Conservation (phyloP, 2,888 invertebrate genomes). For the Mellilla xanthometata region DNA sequence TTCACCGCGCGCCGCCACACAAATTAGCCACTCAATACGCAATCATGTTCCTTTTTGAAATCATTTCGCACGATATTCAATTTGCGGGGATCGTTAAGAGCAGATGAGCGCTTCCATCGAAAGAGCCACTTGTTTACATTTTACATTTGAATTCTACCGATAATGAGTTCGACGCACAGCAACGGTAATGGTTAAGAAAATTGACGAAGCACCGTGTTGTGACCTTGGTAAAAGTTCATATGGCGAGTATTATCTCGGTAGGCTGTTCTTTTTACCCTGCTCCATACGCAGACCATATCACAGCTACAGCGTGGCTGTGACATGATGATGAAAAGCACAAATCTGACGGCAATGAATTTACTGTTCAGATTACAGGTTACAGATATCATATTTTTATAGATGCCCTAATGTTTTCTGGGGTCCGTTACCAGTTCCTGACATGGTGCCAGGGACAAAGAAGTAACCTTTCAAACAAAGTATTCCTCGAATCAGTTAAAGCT, state of each 20-base stretch:
- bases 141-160: conserved; percentile 37
- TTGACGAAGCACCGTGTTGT: conserved; percentile 5
- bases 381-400: too few relatives aligned
- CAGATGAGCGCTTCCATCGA: conserved; percentile 22
- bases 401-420: too few relatives aligned
- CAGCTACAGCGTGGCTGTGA: too few relatives aligned
- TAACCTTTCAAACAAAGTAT: too few relatives aligned
- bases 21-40: conserved; percentile 50
- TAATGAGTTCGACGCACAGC: conserved; percentile 32
- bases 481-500: too few relatives aligned
- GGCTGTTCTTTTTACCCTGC: too few relatives aligned
- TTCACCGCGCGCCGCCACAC: conserved; percentile 26
- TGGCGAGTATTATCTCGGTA: not conserved
- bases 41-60: conserved; percentile 41
- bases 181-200: conserved; percentile 17
- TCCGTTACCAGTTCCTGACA: too few relatives aligned
- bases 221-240: conserved; percentile 3
- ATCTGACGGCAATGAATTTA: too few relatives aligned
- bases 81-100: conserved; percentile 30
- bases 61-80: conserved; percentile 54
- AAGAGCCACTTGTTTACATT: conserved; percentile 38
- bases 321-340: too few relatives aligned
- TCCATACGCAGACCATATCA: too few relatives aligned
- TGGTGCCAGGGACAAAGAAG: too few relatives aligned
- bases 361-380: too few relatives aligned